phyloP scores from a whole-genome alignment of 2,797 vertebrate genomes.

The Pseudochromis fuscus region DNA sequence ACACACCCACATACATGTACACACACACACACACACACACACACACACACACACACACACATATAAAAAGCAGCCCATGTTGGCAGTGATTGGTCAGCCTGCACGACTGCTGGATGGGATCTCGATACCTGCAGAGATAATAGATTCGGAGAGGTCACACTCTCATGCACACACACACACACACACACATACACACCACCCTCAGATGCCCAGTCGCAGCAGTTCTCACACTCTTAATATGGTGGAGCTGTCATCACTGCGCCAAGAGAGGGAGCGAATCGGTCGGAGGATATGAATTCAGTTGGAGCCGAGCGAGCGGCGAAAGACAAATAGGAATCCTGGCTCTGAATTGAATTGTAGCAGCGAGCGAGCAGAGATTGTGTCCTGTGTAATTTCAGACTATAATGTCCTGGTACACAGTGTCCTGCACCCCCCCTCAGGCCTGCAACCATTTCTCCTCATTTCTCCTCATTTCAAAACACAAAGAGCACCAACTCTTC shows the following conservation, averaged over 20 bases:
- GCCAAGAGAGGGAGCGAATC: constrained; percentile 7
- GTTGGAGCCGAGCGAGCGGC: not conserved
- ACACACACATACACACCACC: constrained; percentile 28
- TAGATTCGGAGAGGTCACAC: constrained; percentile 68
- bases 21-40: constrained; percentile 18
- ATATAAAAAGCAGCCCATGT: constrained; percentile 14
- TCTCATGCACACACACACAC: constrained; percentile 43
- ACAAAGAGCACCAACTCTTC: constrained; percentile 31
- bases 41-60: constrained; percentile 21
- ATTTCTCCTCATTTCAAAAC: constrained; percentile 54
- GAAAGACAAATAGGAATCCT: constrained; percentile 55
- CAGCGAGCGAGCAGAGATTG: constrained; percentile 44
- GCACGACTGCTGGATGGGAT: constrained; percentile 63
- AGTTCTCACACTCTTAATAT: constrained; percentile 67
- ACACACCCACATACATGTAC: constrained; percentile 11
- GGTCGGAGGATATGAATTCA: constrained; percentile 28
- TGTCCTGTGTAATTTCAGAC: constrained; percentile 65
- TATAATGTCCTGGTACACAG: constrained; percentile 58
- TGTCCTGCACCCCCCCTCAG: constrained; percentile 49
- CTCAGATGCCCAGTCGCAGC: constrained; percentile 49
- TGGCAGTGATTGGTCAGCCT: constrained; percentile 63
- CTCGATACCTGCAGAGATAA: constrained; percentile 75
- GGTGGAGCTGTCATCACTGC: constrained; percentile 66
- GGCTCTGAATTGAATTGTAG: constrained; percentile 48
- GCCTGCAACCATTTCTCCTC: constrained; percentile 51